phyloP scores from a whole-genome alignment of 2,888 invertebrate genomes.

The Sthenelais limicola region DNA sequence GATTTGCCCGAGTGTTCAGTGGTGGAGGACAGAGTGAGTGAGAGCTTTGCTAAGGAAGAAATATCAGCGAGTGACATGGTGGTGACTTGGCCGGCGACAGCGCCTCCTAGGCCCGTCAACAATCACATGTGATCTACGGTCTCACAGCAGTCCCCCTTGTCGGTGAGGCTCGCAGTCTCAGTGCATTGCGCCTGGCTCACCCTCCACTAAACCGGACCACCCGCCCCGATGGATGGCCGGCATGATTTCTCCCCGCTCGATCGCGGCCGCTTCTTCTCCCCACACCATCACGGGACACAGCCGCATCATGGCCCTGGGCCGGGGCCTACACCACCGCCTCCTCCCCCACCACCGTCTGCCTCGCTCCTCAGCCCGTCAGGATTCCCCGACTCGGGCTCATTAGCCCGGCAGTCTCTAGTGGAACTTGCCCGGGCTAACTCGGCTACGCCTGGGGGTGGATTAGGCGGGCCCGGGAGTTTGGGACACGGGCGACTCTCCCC shows the following conservation, averaged over 20 bases:
- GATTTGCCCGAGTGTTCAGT: too few relatives aligned
- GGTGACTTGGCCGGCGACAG: constrained; percentile 5
- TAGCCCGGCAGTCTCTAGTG: constrained; percentile 26
- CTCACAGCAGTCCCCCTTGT: background rate
- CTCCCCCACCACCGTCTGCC: too few relatives aligned
- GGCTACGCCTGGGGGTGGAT: constrained; percentile 17
- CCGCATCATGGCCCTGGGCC: constrained; percentile 4
- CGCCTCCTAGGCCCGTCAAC: constrained; percentile 13
- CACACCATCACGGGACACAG: background rate
- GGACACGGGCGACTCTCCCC: background rate
- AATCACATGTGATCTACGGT: constrained; percentile 25
- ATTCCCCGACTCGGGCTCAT: background rate
- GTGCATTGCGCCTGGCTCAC: background rate
- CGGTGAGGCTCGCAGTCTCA: too few relatives aligned
- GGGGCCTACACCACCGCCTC: constrained; percentile 13
- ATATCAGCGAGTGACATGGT: constrained; percentile 2
- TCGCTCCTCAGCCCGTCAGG: constrained; percentile 6
- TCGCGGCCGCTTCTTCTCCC: constrained; percentile 33
- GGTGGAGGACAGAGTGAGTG: too few relatives aligned
- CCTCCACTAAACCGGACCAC: background rate
- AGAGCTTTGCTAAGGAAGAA: too few relatives aligned
- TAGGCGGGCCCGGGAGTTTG: too few relatives aligned
- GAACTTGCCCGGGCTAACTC: constrained; percentile 32
- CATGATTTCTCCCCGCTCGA: constrained; percentile 38
- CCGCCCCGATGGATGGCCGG: constrained; percentile 31